Evolutionary conservation across 2,113 vertebrate genomes (phyloP).

Genomic region (Ochotona curzoniae): DNA sequence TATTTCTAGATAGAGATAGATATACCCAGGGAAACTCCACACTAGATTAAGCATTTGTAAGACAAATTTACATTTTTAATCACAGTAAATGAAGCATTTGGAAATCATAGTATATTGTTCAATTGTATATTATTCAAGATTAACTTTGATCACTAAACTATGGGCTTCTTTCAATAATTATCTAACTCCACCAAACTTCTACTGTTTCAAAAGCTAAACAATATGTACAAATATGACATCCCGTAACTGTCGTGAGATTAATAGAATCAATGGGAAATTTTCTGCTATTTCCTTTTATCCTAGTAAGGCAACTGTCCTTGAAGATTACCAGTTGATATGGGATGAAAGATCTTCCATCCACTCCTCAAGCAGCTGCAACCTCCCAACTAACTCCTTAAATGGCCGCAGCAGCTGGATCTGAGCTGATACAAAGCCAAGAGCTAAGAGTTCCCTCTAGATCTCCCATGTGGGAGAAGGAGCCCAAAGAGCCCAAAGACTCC

Average conservation of each 20-base stretch:
- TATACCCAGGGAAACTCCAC: background rate
- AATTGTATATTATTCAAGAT: background rate
- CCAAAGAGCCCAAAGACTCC: too few species aligned
- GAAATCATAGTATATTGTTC: background rate
- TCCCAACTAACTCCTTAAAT: too few species aligned
- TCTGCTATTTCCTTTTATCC: background rate
- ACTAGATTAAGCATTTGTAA: slow-evolving; percentile 5
- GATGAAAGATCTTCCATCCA: background rate
- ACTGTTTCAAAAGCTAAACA: background rate
- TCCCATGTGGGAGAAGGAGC: too few species aligned
- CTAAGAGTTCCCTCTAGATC: too few species aligned
- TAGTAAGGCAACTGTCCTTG: background rate
- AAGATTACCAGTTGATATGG: background rate
- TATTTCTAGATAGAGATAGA: background rate
- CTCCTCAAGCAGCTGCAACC: too few species aligned
- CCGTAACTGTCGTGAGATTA: background rate
- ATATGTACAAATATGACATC: background rate
- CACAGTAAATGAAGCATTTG: background rate
- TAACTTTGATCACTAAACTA: background rate
- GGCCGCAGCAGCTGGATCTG: too few species aligned
- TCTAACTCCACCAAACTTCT: background rate
- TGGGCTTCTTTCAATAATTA: background rate
- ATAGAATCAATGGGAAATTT: background rate
- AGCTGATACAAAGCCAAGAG: too few species aligned
- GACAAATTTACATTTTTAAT: background rate